A percentile compares a stretch with the other conserved stretches of the same genome.
Evolutionary conservation across 2,113 vertebrate species (phyloP).

Genomic region (Aegotheles bennettii): DNA sequence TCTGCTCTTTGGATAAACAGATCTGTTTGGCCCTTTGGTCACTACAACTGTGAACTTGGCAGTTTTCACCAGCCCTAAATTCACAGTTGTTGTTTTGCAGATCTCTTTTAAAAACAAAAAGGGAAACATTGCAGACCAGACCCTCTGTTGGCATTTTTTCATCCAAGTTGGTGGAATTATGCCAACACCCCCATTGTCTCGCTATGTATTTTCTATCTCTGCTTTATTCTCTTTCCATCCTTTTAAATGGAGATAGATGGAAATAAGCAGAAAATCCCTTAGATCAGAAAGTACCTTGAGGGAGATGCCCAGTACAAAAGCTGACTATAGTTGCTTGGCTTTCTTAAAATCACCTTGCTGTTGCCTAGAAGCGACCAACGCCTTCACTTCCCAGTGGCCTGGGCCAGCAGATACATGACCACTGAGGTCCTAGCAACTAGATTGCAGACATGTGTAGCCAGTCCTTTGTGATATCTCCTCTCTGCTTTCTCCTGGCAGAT

Average conservation of each 20-base stretch:
- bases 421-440: not conserved
- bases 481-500: slow-evolving; percentile 69
- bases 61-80: not conserved
- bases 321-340: not conserved
- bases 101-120: slow-evolving; percentile 23
- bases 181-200: slow-evolving; percentile 11
- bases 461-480: not conserved
- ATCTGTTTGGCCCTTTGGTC: slow-evolving; percentile 24
- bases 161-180: not conserved
- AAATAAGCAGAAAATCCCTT: not conserved
- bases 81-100: slow-evolving; percentile 16
- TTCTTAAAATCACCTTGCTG: not conserved
- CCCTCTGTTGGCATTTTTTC: not conserved
- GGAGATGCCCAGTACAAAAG: not conserved
- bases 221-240: not conserved
- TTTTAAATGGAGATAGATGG: not conserved
- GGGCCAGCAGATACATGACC: not conserved
- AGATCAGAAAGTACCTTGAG: not conserved
- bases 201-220: not conserved
- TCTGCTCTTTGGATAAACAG: slow-evolving; percentile 36
- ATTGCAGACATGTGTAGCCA: not conserved
- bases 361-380: not conserved
- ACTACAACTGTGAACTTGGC: slow-evolving; percentile 1
- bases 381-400: not conserved
- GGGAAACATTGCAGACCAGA: not conserved